Percentiles rank a stretch among this genome's conserved stretches.
These are phyloP conservation scores for Bungarus multicinctus DNA, from an alignment of 2,113 vertebrate genomes.

Conservation along the genomic window DNA sequence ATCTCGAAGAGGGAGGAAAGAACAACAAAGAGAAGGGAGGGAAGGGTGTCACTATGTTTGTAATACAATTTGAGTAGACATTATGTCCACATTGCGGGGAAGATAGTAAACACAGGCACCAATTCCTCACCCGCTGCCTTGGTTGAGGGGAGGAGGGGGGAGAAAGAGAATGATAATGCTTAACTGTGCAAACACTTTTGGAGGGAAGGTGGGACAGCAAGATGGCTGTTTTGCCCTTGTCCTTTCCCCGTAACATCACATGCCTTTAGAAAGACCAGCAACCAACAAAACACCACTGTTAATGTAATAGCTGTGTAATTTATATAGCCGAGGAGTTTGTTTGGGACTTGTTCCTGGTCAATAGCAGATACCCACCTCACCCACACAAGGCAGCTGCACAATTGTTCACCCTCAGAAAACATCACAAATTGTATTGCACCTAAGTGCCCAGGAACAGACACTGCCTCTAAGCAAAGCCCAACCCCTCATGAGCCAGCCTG, in stretches of 20 bases:
- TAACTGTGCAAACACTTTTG: background rate
- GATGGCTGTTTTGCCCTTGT: background rate
- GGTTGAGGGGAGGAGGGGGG: background rate
- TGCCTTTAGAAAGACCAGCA: background rate
- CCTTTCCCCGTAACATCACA: background rate
- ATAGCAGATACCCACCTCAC: background rate
- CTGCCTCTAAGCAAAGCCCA: background rate
- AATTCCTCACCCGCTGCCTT: background rate
- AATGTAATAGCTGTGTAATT: slow-evolving; percentile 8
- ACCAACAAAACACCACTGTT: background rate
- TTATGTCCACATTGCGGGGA: background rate
- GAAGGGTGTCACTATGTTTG: background rate
- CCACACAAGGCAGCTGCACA: background rate
- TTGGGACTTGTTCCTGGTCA: background rate
- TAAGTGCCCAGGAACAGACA: background rate
- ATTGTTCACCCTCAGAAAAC: background rate
- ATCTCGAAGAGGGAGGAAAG: background rate
- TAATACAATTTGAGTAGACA: slow-evolving; percentile 7
- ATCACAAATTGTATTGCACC: background rate
- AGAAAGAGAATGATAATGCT: background rate
- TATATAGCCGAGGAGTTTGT: background rate
- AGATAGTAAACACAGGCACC: background rate
- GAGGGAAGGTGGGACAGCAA: background rate
- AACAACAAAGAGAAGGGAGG: background rate
- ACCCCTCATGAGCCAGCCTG: background rate